Base-by-base conservation (phyloP, 2,113 vertebrate genomes). In the Notechis scutatus region DNA sequence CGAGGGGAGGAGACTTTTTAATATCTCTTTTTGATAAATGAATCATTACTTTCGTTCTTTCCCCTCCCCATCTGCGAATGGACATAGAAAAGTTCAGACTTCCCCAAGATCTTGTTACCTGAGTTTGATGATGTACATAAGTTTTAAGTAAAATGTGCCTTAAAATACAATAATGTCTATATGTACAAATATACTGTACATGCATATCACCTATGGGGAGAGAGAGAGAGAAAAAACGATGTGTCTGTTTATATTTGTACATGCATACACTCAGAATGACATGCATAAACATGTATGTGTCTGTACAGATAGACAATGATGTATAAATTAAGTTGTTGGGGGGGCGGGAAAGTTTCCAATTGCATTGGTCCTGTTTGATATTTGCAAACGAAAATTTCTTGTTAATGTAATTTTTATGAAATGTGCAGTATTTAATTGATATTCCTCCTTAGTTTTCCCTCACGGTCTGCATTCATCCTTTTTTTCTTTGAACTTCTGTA, bases 351-450 rank as follows among this genome's bases (percentile, higher is more conserved):
- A 96, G 90, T 97, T 98, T 98, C 97, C 97, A 96, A 97, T 97
- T 97, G 96, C 91, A 69, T 96, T 95, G 91, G 95, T 98, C 97
- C 97, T 97, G 97, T 98, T 98, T 97, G 97, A 96, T 98, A 98
- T 97, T 97, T 97, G 97, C 97, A 98, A 97, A 98, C 97, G 96
- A 97, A 94, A 95, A 95, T 92, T 91, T 97, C 96, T 97, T 96
- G 97, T 97, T 97, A 96, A 97, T 96, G 97, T 98, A 98, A 98
- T 98, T 98, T 98, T 98, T 98, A 98, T 98, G 98, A 98, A 98
- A 98, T 98, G 97, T 98, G 97, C 95, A 94, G 98, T 98, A 98
- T 98, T 98, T 98, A 96, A 97, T 69, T 26, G 95, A 92, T 93
- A 93, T 87, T 86, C 74, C 45, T 42, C 88, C 95, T 97, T 98